Conservation (phyloP, 2,113 vertebrate genomes). For the Chloroceryle aenea region DNA sequence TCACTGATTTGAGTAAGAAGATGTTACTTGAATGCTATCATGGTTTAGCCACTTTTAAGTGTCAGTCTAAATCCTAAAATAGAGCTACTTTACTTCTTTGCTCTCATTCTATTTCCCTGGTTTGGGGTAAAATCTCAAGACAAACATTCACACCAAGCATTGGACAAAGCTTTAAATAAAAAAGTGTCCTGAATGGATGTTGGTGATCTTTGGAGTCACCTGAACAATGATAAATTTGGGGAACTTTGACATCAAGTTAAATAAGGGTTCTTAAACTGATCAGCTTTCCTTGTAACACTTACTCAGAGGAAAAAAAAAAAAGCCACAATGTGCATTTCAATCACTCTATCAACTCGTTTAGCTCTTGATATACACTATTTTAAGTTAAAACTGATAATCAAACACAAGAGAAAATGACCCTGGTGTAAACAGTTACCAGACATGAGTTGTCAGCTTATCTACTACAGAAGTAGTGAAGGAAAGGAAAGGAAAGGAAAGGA, state of each 20-base stretch:
- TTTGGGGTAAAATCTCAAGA: not conserved
- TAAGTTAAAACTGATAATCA: not conserved
- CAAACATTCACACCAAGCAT: not conserved
- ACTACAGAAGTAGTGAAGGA: not conserved
- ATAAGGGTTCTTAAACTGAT: not conserved
- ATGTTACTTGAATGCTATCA: not conserved
- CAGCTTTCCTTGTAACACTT: not conserved
- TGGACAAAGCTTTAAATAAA: not conserved
- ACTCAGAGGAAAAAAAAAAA: not conserved
- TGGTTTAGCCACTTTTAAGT: not conserved
- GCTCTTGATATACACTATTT: not conserved
- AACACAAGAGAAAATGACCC: not conserved
- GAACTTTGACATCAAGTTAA: not conserved
- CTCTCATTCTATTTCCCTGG: not conserved
- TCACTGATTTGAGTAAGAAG: not conserved
- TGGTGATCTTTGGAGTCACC: not conserved
- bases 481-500: too few species aligned
- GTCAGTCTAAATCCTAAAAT: not conserved
- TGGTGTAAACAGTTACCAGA: not conserved
- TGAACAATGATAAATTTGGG: not conserved
- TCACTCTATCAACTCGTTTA: not conserved
- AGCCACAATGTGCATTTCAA: not conserved
- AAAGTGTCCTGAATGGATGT: not conserved
- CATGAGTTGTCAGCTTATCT: not conserved
- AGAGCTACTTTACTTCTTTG: not conserved